These are phyloP conservation scores for Dyspetes luteomarginatus DNA, from an alignment of 2,888 invertebrate species.

Conservation along the genomic window DNA sequence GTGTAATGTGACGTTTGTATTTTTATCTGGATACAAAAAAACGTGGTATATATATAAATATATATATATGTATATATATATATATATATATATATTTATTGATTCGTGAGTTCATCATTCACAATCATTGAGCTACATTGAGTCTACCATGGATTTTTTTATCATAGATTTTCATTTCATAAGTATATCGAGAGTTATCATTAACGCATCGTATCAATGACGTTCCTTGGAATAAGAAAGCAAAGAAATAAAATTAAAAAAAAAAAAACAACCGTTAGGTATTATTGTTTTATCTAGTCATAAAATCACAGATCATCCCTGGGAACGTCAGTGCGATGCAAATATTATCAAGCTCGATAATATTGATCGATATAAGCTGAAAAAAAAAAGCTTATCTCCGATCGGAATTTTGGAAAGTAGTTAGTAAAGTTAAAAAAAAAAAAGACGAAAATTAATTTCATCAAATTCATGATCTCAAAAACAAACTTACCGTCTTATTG, in stretches of 20 bases:
- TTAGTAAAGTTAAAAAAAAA: slow-evolving; percentile 57
- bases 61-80: slow-evolving; percentile 31
- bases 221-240: slow-evolving; percentile 48
- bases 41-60: slow-evolving; percentile 36
- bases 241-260: neutral
- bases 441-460: slow-evolving; percentile 39
- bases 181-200: slow-evolving; percentile 19
- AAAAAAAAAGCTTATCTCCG: slow-evolving; percentile 35
- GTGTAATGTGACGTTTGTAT: slow-evolving; percentile 63
- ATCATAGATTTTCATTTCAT: slow-evolving; percentile 47
- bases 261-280: slow-evolving; percentile 44
- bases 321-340: slow-evolving; percentile 48
- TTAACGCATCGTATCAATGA: slow-evolving; percentile 20
- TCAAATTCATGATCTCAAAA: slow-evolving; percentile 44
- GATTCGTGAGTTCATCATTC: slow-evolving; percentile 29
- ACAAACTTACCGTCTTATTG: slow-evolving; percentile 26
- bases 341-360: slow-evolving; percentile 47
- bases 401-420: slow-evolving; percentile 57
- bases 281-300: slow-evolving; percentile 68
- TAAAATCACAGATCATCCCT: slow-evolving; percentile 52
- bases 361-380: slow-evolving; percentile 48
- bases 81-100: slow-evolving; percentile 10
- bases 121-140: slow-evolving; percentile 29
- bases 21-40: slow-evolving; percentile 60
- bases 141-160: slow-evolving; percentile 47